These are phyloP conservation scores for Parnassius mnemosyne DNA, from an alignment of 2,888 invertebrate genomes.

Conservation along the genomic window DNA sequence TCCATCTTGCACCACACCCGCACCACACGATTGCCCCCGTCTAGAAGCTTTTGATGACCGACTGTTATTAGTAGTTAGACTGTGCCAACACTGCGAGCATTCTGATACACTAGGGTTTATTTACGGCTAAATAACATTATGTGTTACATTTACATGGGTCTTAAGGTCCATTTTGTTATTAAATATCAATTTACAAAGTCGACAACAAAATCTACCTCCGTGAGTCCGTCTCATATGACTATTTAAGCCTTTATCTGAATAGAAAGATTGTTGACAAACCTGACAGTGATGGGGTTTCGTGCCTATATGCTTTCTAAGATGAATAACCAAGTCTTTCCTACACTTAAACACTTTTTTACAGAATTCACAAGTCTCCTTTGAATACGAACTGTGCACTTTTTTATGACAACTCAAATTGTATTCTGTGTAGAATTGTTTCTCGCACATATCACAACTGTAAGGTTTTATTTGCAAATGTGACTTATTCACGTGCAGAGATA, in stretches of 20 bases:
- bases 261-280: slow-evolving; percentile 55
- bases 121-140: slow-evolving; percentile 50
- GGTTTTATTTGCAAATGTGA: slow-evolving; percentile 70
- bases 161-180: slow-evolving; percentile 52
- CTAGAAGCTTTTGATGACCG: too few species aligned
- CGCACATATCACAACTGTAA: slow-evolving; percentile 70
- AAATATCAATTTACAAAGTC: slow-evolving; percentile 56
- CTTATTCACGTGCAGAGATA: slow-evolving; percentile 68
- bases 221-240: slow-evolving; percentile 57
- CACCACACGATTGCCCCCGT: too few species aligned
- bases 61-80: too few species aligned
- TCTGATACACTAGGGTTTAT: background rate
- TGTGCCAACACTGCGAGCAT: too few species aligned
- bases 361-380: slow-evolving; percentile 58
- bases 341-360: slow-evolving; percentile 58
- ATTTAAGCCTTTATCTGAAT: slow-evolving; percentile 48
- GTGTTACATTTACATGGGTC: slow-evolving; percentile 50
- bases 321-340: slow-evolving; percentile 59
- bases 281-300: slow-evolving; percentile 59
- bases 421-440: slow-evolving; percentile 63
- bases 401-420: slow-evolving; percentile 59
- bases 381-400: slow-evolving; percentile 50
- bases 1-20: too few species aligned
- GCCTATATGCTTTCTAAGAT: slow-evolving; percentile 66
- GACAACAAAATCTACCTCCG: slow-evolving; percentile 61